Base-by-base conservation (phyloP, 2,113 vertebrate genomes). In the Lepus europaeus region DNA sequence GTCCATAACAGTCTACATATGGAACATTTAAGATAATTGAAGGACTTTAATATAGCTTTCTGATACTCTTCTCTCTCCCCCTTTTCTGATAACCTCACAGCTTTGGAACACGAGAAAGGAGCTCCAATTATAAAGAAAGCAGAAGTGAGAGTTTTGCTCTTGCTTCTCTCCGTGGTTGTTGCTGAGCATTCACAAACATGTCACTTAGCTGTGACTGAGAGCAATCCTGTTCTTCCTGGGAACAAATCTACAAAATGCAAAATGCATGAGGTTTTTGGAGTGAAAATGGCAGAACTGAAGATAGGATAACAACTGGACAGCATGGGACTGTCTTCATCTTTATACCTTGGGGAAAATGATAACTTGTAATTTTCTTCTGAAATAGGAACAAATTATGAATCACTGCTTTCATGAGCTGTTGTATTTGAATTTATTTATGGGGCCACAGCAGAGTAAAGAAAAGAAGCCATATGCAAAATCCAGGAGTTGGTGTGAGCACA, bases 11-110 rank as follows among this genome's bases (percentile, higher is more conserved):
- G 87, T 94, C 70, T 96, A 68, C 63, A 88, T 94, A 89, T 87
- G 86, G 78, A 94, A 96, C 94, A 39, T 84, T 85, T 79, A 96
- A 96, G 82, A 76, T 87, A 97, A 91, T 89, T 78, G 74, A 36
- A 51, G 20, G 85, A n/a, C 56, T 76, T 92, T 95, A 51, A 70
- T 63, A 20, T 22, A 36, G 63, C 7, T 63, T 88, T 45, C 51
- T 49, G 51, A 20, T 91, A 69, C 27, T 87, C 20, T 78, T 36
- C 39, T 31, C 81, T n/a, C 59, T 20, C 36, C 29, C 0, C 68
- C 31, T 72, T 77, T 39, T 4, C 20, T 1, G 22, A 49, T 84
- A 33, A 80, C 74, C 76, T 76, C 53, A 36, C 69, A 25, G 53
- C 74, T 82, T 88, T 90, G 84, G 39, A 90, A 39, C 20, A 20